Percentiles rank a stretch among this genome's conserved stretches.
These are phyloP conservation scores for Onychomys torridus DNA, from an alignment of 2,797 vertebrate species.

Conservation along the genomic window DNA sequence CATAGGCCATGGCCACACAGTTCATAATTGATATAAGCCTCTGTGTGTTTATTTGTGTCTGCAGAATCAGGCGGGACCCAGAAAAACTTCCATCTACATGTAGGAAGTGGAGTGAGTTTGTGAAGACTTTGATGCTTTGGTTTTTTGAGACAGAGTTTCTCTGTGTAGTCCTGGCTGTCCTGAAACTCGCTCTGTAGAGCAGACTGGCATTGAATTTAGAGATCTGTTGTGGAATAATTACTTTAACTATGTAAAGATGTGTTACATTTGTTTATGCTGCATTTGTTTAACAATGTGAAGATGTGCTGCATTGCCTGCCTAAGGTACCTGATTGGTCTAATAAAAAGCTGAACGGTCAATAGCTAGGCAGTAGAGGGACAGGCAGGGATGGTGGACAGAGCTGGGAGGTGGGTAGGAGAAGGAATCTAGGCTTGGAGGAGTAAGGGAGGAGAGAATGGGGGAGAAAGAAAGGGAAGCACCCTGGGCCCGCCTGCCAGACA, in stretches of 20 bases:
- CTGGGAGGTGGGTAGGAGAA: not conserved
- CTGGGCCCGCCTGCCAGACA: not conserved
- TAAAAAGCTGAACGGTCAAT: not conserved
- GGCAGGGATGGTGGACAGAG: not conserved
- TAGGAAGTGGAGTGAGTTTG: not conserved
- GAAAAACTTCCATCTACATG: no score
- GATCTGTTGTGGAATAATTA: not conserved
- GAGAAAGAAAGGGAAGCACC: not conserved
- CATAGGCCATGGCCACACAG: no score
- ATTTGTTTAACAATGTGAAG: not conserved
- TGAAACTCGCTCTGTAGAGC: not conserved
- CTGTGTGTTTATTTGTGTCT: no score
- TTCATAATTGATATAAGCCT: no score
- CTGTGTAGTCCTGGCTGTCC: not conserved
- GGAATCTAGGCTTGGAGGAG: not conserved
- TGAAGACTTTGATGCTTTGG: not conserved
- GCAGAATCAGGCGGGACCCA: no score
- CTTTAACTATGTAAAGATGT: not conserved
- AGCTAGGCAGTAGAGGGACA: not conserved
- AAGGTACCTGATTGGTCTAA: not conserved
- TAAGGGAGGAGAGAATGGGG: not conserved
- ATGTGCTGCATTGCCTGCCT: not conserved
- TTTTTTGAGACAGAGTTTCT: not conserved
- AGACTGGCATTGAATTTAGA: not conserved
- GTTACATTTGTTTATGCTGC: not conserved